A percentile compares a stretch with the other conserved stretches of the same genome.
Conservation (phyloP, 37 sponge, comb jelly and placozoan genomes). For the Haliclona indistincta region DNA sequence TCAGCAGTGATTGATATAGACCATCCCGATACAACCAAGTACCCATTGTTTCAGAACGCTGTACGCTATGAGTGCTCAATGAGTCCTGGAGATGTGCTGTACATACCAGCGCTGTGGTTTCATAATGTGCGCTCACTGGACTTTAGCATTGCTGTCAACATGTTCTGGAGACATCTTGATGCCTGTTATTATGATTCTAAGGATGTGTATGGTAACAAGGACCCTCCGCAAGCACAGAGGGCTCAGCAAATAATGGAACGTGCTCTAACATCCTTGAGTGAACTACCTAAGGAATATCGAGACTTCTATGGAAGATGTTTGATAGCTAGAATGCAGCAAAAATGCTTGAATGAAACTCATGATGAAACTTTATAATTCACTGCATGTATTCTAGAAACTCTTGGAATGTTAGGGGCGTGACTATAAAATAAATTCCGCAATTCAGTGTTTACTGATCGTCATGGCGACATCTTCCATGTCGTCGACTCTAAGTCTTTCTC, state of each 20-base stretch:
- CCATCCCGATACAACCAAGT: conserved; percentile 66
- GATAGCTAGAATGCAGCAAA: conserved; percentile 40
- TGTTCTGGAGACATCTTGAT: conserved; percentile 89
- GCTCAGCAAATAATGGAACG: conserved; percentile 71
- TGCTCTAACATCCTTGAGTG: conserved; percentile 63
- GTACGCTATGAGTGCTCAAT: conserved; percentile 51
- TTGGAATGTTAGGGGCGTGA: too few relatives aligned
- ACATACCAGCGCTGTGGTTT: conserved; percentile 96
- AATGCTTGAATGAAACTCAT: too few relatives aligned
- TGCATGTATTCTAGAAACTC: too few relatives aligned
- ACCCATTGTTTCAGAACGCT: conserved; percentile 66
- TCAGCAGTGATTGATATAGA: conserved; percentile 82
- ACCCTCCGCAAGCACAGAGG: conserved; percentile 76
- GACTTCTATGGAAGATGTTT: conserved; percentile 80
- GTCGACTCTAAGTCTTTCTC: not conserved
- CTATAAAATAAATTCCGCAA: not conserved
- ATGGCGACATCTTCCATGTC: not conserved
- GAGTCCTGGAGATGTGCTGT: conserved; percentile 85
- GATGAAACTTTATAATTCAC: too few relatives aligned
- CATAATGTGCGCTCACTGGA: conserved; percentile 81
- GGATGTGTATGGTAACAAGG: conserved; percentile 92
- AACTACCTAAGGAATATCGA: conserved; percentile 76
- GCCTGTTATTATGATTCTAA: conserved; percentile 62
- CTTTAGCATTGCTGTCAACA: conserved; percentile 88
- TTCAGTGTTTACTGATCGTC: too few relatives aligned